Conservation (phyloP, 2,888 invertebrate species). For the Heliothis peltigera region DNA sequence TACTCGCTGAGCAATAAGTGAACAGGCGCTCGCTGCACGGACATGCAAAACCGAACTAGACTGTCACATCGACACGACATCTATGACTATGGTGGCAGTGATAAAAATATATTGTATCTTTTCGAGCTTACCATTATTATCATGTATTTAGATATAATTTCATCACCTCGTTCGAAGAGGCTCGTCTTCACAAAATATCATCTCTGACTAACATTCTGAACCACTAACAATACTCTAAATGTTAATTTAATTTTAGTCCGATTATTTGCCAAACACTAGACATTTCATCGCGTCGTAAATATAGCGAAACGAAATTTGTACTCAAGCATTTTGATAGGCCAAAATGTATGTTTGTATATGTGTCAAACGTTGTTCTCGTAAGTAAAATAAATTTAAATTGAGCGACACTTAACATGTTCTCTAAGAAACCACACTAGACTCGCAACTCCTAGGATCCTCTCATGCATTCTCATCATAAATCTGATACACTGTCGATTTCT, state of each 20-base stretch:
- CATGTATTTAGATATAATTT: slow-evolving; percentile 77
- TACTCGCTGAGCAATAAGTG: slow-evolving; percentile 68
- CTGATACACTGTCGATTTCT: slow-evolving; percentile 76
- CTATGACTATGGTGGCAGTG: slow-evolving; percentile 85
- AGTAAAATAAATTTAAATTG: slow-evolving; percentile 67
- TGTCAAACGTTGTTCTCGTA: slow-evolving; percentile 54
- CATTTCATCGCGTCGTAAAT: slow-evolving; percentile 50
- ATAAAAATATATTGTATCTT: slow-evolving; percentile 84
- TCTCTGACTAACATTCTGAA: slow-evolving; percentile 77
- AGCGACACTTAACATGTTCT: slow-evolving; percentile 67
- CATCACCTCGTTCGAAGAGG: slow-evolving; percentile 65
- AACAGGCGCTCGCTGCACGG: slow-evolving; percentile 52
- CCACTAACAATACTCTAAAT: slow-evolving; percentile 62
- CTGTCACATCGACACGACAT: slow-evolving; percentile 60
- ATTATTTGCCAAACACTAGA: slow-evolving; percentile 59
- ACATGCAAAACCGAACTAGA: slow-evolving; percentile 64
- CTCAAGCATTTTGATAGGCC: slow-evolving; percentile 79
- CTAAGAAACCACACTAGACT: slow-evolving; percentile 53
- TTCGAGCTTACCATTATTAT: slow-evolving; percentile 71
- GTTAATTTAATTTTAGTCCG: slow-evolving; percentile 68
- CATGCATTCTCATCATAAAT: slow-evolving; percentile 62
- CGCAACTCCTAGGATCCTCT: slow-evolving; percentile 44
- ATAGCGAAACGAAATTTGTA: slow-evolving; percentile 76
- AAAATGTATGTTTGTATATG: slow-evolving; percentile 62
- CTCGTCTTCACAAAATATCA: slow-evolving; percentile 82